Evolutionary conservation across 2,113 vertebrate species (phyloP), one percentile per base, ranked within the genome.

Genomic region (Pagrus major): DNA sequence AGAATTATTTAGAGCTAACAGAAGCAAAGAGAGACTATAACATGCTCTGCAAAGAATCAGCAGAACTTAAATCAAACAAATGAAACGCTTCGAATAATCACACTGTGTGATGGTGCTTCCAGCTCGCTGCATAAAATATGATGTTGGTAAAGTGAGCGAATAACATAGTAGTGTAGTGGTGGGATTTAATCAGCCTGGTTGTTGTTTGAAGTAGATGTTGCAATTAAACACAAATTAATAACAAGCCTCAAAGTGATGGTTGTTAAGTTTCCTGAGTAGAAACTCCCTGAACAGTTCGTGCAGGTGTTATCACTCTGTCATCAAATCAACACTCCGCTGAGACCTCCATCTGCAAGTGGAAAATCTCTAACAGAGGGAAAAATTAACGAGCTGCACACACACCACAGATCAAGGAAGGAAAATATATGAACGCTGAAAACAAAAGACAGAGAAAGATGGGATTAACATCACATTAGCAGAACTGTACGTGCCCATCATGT

Each of bases 391-490:
- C 33, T 4, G 7, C n/a, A n/a, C n/a, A 14, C 10, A 46, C 33
- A 70, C 10, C n/a, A 58, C 9, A 44, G 2, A 31, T 39, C 1
- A 14, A 29, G 52, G 29, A 20, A 16, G 5, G 1, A 5, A 47
- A 46, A 64, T 0, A n/a, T 6, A 56, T 27, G 21, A 76, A 33
- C n/a, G 41, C 15, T 58, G 15, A 20, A 55, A 49, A 61, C 15
- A 44, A 60, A 25, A 60, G 64, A 66, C 37, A 3, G 55, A 47
- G 7, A 42, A 16, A 74, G 31, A 39, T 41, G 29, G 58, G 63
- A 68, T 63, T 49, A 37, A 51, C 63, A 63, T 69, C 56, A 29
- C 41, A 73, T 72, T 41, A 59, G 12, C 51, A 25, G 25, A 71
- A 61, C 15, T 61, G 39, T 42, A 58, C 58, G 6, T 55, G 67